Evolutionary conservation across 2,888 invertebrate species (phyloP).

Genomic region (Ophion costatus): DNA sequence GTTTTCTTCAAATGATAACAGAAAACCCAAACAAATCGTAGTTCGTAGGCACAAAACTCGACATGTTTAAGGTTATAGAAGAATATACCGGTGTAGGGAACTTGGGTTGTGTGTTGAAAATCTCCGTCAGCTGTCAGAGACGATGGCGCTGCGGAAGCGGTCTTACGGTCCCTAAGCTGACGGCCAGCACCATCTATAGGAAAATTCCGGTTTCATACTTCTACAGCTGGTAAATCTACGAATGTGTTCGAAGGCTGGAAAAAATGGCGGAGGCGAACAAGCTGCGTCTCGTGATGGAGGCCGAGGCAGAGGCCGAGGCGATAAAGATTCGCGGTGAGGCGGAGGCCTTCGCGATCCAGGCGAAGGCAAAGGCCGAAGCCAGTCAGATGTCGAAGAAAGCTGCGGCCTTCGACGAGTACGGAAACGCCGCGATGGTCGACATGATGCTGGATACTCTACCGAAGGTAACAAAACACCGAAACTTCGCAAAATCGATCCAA

Average conservation of each 20-base stretch:
- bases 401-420: constrained; percentile 98
- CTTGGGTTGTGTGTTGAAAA: too few species aligned
- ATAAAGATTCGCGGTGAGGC: constrained; percentile 93
- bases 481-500: too few species aligned
- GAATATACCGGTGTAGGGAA: too few species aligned
- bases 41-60: too few species aligned
- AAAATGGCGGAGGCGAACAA: constrained; percentile 97
- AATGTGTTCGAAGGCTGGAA: constrained; percentile 87
- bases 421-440: constrained; percentile 97
- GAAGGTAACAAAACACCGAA: constrained; percentile 87
- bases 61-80: too few species aligned
- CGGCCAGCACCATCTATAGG: too few species aligned
- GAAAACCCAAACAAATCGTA: too few species aligned
- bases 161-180: too few species aligned
- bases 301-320: constrained; percentile 97
- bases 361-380: constrained; percentile 97
- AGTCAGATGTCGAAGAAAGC: constrained; percentile 99
- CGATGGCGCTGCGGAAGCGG: too few species aligned
- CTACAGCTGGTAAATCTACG: not conserved
- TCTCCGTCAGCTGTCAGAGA: too few species aligned
- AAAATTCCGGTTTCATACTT: too few species aligned
- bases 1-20: too few species aligned
- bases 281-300: constrained; percentile 94
- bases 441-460: constrained; percentile 98
- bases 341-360: constrained; percentile 96